A percentile compares a stretch with the other conserved stretches of the same genome.
These are phyloP conservation scores for Oligia strigilis DNA, from an alignment of 2,888 invertebrate species.

Conservation along the genomic window DNA sequence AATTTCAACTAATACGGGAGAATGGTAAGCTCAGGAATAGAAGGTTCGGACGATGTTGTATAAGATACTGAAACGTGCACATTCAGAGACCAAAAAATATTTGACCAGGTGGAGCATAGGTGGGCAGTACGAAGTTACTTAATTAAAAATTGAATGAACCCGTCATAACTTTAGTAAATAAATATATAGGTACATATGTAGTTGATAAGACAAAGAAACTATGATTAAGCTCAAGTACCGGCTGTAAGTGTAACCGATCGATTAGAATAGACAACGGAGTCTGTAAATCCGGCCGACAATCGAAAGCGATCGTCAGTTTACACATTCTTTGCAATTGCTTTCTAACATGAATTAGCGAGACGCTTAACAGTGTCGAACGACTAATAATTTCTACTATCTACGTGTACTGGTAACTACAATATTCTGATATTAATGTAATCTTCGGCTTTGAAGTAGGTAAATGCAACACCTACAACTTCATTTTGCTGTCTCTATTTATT, in stretches of 20 bases:
- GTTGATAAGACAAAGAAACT: conserved; percentile 7
- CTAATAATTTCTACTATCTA: conserved; percentile 28
- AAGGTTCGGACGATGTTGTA: background rate
- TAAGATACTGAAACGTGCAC: background rate
- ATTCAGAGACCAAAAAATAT: background rate
- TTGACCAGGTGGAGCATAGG: background rate
- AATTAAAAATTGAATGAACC: background rate
- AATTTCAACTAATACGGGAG: background rate
- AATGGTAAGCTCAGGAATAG: background rate
- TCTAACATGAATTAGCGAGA: conserved; percentile 80
- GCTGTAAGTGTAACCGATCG: conserved; percentile 63
- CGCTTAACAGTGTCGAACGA: conserved; percentile 62
- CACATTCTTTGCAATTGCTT: conserved; percentile 85
- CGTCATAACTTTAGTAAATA: background rate
- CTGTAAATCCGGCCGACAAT: conserved; percentile 71
- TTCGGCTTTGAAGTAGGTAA: background rate
- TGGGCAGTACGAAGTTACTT: background rate
- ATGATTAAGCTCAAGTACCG: background rate
- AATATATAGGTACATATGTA: background rate
- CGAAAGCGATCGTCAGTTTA: conserved; percentile 81
- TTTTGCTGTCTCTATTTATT: background rate
- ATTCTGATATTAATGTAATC: background rate
- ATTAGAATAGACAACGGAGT: conserved; percentile 67
- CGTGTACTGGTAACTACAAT: background rate
- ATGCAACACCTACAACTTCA: background rate